Conservation (phyloP, 2,797 vertebrate genomes). For the Pseudochirops corinnae region DNA sequence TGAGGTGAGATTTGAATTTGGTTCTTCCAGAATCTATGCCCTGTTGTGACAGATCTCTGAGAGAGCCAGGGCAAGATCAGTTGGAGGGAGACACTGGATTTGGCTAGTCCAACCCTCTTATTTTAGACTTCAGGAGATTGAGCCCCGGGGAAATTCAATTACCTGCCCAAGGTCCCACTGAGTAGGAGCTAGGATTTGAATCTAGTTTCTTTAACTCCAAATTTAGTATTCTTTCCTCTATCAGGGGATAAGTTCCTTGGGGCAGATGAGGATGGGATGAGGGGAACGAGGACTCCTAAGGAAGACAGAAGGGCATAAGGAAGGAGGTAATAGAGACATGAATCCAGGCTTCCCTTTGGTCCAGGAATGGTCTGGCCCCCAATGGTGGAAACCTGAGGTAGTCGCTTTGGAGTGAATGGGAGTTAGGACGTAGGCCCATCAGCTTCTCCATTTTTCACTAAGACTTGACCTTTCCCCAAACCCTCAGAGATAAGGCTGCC, state of each 20-base stretch:
- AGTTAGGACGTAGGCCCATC: not conserved
- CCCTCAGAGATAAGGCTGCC: not conserved
- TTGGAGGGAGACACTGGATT: not conserved
- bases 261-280: not conserved
- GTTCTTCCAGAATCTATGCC: not conserved
- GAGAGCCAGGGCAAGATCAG: not conserved
- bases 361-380: not conserved
- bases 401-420: not conserved
- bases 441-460: not conserved
- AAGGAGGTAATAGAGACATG: not conserved
- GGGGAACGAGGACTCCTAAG: not conserved
- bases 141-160: not conserved
- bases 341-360: not conserved
- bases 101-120: not conserved
- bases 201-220: not conserved
- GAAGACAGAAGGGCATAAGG: not conserved
- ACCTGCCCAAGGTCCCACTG: not conserved
- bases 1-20: not conserved
- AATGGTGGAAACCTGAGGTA: not conserved
- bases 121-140: not conserved
- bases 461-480: not conserved
- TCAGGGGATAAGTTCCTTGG: not conserved
- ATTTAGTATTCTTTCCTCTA: not conserved
- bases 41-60: not conserved
- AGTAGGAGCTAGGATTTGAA: not conserved